Conservation (phyloP, 2,797 vertebrate genomes). For the Novumbra hubbsi region DNA sequence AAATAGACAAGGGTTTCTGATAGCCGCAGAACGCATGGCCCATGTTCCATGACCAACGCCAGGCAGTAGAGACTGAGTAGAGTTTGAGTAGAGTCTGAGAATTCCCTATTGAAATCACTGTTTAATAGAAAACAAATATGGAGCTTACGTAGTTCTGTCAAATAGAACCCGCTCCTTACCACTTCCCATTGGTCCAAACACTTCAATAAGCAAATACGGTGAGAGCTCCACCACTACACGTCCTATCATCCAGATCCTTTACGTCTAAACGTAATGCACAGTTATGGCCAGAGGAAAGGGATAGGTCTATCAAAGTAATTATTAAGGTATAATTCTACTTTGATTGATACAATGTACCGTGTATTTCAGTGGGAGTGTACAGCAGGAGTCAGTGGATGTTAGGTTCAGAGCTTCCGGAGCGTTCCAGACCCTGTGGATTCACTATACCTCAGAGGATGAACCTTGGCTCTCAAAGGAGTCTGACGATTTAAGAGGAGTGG, state of each 20-base stretch:
- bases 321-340: background rate
- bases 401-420: conserved; percentile 58
- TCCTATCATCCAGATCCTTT: background rate
- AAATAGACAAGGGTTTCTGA: conserved; percentile 19
- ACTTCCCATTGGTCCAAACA: background rate
- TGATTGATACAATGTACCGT: conserved; percentile 3
- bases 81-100: too few species aligned
- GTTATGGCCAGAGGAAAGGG: background rate
- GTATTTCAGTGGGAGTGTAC: conserved; percentile 58
- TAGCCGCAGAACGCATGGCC: background rate
- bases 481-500: conserved; percentile 93
- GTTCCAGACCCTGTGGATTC: conserved; percentile 70
- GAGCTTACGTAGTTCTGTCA: background rate
- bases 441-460: conserved; percentile 97
- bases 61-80: conserved; percentile 35
- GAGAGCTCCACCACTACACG: background rate
- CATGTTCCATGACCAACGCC: background rate
- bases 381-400: conserved; percentile 50
- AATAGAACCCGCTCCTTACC: background rate
- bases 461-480: conserved; percentile 93
- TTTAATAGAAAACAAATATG: background rate
- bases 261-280: background rate
- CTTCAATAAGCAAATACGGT: background rate
- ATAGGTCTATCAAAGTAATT: background rate
- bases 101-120: conserved; percentile 62